Conservation (phyloP, 92 coral and sea anemone species). For the Palythoa caribaeorum region DNA sequence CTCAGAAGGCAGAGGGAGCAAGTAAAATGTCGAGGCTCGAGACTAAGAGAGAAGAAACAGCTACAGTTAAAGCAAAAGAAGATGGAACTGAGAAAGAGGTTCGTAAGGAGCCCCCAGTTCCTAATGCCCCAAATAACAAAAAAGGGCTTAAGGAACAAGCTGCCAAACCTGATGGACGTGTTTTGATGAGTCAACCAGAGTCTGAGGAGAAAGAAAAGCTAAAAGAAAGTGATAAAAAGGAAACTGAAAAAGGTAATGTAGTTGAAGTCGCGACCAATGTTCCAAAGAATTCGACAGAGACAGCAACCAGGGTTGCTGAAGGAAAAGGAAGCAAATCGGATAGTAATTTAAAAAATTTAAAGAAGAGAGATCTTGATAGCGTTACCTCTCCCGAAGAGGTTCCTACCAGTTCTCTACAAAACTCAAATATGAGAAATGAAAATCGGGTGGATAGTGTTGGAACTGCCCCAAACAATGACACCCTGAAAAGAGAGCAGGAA, state of each 20-base stretch:
- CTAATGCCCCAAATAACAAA: slow-evolving; percentile 76
- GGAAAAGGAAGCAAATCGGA: slow-evolving; percentile 54
- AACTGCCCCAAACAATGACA: slow-evolving; percentile 5
- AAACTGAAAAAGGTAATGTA: neutral
- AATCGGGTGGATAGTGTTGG: neutral
- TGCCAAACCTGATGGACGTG: slow-evolving; percentile 54
- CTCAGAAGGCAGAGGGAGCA: slow-evolving; percentile 24
- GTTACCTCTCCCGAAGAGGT: neutral
- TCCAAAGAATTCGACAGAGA: slow-evolving; percentile 44
- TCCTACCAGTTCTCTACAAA: neutral
- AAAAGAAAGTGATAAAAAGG: neutral
- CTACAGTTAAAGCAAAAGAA: slow-evolving; percentile 19
- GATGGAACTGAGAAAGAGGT: slow-evolving; percentile 53
- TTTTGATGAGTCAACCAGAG: slow-evolving; percentile 37
- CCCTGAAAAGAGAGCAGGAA: neutral
- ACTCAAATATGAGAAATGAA: neutral
- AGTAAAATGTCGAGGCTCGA: slow-evolving; percentile 15
- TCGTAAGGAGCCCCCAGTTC: slow-evolving; percentile 86
- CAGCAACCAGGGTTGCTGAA: slow-evolving; percentile 22
- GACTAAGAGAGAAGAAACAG: slow-evolving; percentile 43
- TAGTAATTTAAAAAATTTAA: slow-evolving; percentile 68
- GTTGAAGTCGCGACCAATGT: neutral
- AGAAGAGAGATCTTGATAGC: slow-evolving; percentile 61
- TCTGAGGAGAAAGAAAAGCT: slow-evolving; percentile 22
- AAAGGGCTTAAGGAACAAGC: slow-evolving; percentile 21